Evolutionary conservation across 2,113 vertebrate genomes (phyloP), one percentile per base, ranked within the genome.

Genomic region (Tragulus kanchil): DNA sequence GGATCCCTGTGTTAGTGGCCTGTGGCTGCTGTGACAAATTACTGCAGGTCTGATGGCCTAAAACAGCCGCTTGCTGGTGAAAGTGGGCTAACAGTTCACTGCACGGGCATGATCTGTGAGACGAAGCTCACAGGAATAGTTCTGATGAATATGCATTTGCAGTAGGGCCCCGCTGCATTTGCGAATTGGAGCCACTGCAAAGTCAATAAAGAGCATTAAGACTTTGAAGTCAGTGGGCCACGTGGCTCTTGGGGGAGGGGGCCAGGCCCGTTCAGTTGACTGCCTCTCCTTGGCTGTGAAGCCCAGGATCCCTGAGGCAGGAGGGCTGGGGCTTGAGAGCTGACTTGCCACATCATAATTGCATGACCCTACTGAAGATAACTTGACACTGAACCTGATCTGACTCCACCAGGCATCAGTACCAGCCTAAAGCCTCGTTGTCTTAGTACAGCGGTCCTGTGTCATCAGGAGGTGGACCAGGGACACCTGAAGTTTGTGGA

Each of bases 91-190:
- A n/a, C n/a, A n/a, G n/a, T n/a, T n/a, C n/a, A n/a, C n/a, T n/a
- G n/a, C n/a, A n/a, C n/a, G n/a, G n/a, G n/a, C n/a, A n/a, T 89
- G 84, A 65, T 93, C 96, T 90, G 79, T 90, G 96, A 97, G 97
- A 95, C 58, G 0, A 42, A 83, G 42, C 56, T 54, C 14, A 10
- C 87, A 89, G 81, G 90, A 93, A 90, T 97, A 89, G 75, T 92
- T 78, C 77, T n/a, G 4, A 96, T 90, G 97, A 97, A 85, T 97
- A 97, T 96, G 96, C 92, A 90, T 95, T 95, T 85, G 89, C 50
- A 62, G 2, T 85, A 81, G 89, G 61, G 50, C 56, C 52, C 56
- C 52, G 48, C 83, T 89, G 83, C 50, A 19, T 86, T 95, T 95
- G 73, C 90, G 26, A 92, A 87, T 67, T 5, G 6, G 69, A 95